These are phyloP conservation scores for Periophthalmus modestus DNA, from an alignment of 2,113 vertebrate species.

Conservation along the genomic window DNA sequence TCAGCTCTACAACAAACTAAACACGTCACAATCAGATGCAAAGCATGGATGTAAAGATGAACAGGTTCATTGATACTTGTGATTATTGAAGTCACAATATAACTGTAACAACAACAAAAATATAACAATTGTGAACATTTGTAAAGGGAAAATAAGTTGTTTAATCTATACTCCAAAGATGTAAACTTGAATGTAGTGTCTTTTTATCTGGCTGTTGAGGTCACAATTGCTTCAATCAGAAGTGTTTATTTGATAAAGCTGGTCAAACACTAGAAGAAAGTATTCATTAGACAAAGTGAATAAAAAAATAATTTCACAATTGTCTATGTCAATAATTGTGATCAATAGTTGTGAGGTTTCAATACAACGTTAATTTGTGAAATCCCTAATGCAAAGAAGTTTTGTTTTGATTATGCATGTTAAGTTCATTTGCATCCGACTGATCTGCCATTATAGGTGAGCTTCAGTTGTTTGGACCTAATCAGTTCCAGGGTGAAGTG, in stretches of 20 bases:
- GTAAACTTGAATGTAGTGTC: too few species aligned
- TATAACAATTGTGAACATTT: too few species aligned
- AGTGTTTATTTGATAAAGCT: too few species aligned
- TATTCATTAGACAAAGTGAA: too few species aligned
- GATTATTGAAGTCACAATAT: not conserved
- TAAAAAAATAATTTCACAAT: too few species aligned
- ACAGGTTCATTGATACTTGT: not conserved
- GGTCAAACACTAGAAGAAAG: too few species aligned
- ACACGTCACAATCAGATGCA: not conserved
- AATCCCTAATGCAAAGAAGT: not conserved
- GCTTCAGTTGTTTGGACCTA: slow-evolving; percentile 14
- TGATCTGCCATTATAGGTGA: not conserved
- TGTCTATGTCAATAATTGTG: not conserved
- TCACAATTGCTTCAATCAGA: too few species aligned
- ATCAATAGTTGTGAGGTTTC: not conserved
- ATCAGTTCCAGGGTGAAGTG: slow-evolving; percentile 24
- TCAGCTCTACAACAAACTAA: not conserved
- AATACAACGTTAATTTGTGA: not conserved
- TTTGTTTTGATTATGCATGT: not conserved
- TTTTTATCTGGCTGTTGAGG: too few species aligned
- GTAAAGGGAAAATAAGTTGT: too few species aligned
- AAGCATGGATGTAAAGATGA: not conserved
- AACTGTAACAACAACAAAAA: not conserved
- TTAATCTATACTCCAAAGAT: too few species aligned
- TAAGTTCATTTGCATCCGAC: slow-evolving; percentile 2